Percentiles rank a stretch among this genome's conserved stretches.
These are phyloP conservation scores for Caenorhabditis latens DNA, from an alignment of 1,140 invertebrate genomes.

Conservation along the genomic window DNA sequence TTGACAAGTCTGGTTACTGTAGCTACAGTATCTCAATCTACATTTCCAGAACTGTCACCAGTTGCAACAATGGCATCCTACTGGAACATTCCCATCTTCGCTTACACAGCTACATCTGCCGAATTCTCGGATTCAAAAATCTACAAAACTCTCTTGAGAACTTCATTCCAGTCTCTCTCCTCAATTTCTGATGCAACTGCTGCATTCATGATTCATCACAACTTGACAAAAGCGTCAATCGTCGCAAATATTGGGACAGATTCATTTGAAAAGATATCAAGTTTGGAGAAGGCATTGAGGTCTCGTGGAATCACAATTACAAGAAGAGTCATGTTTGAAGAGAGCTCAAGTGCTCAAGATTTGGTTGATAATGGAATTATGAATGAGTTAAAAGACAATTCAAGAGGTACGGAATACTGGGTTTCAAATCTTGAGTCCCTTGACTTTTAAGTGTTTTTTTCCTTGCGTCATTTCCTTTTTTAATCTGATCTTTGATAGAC, in stretches of 20 bases:
- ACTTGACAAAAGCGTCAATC: constrained; percentile 66
- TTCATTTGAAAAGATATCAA: constrained; percentile 37
- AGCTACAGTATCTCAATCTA: constrained; percentile 1
- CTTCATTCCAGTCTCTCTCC: constrained; percentile 65
- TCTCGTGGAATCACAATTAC: constrained; percentile 5
- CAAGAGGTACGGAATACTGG: background rate
- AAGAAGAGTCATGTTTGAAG: constrained; percentile 39
- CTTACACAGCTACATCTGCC: constrained; percentile 70
- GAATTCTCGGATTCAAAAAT: constrained; percentile 65
- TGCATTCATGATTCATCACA: constrained; percentile 69
- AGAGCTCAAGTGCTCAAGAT: constrained; percentile 19
- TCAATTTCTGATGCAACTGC: constrained; percentile 68
- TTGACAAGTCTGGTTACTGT: no score
- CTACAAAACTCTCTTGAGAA: constrained; percentile 67
- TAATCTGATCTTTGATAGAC: no score
- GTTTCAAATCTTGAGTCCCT: no score
- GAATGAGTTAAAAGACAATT: constrained; percentile 68
- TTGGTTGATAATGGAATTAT: constrained; percentile 69
- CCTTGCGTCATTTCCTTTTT: background rate
- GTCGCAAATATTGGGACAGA: constrained; percentile 50
- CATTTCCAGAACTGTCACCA: constrained; percentile 68
- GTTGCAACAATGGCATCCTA: constrained; percentile 73
- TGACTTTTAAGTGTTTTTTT: background rate
- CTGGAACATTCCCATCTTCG: constrained; percentile 73
- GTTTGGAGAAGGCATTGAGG: constrained; percentile 17